These are phyloP conservation scores for Pollenia labialis DNA, from an alignment of 2,888 invertebrate species.

Conservation along the genomic window DNA sequence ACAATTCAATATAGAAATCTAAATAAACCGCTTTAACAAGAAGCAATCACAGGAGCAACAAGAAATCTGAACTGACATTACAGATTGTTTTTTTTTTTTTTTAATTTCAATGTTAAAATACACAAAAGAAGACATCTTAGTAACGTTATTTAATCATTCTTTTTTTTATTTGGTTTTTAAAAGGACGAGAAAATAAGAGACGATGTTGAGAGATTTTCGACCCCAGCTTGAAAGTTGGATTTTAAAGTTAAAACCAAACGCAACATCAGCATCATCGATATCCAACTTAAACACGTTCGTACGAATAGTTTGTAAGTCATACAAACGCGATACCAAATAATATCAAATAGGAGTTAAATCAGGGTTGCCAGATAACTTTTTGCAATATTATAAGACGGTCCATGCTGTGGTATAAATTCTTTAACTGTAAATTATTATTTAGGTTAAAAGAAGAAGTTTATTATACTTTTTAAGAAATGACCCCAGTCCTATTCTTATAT, in stretches of 20 bases:
- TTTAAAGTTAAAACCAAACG: constrained; percentile 5
- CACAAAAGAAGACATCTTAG: constrained; percentile 45
- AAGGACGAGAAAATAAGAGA: constrained; percentile 1
- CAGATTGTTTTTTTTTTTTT: constrained; percentile 27
- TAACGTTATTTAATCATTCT: constrained; percentile 29
- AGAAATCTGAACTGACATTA: constrained; percentile 38
- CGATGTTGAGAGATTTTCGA: constrained; percentile 38
- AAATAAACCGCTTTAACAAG: constrained; percentile 52
- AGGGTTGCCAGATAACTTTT: constrained; percentile 27
- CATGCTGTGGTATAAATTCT: too few relatives aligned
- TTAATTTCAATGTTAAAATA: constrained; percentile 22
- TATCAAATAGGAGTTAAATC: neutral
- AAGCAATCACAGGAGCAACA: constrained; percentile 24
- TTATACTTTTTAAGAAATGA: too few relatives aligned
- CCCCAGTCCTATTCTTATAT: too few relatives aligned
- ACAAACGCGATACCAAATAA: neutral
- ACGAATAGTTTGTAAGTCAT: neutral
- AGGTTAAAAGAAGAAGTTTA: too few relatives aligned
- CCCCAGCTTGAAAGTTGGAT: constrained; percentile 5
- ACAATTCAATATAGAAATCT: constrained; percentile 69
- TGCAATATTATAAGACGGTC: too few relatives aligned
- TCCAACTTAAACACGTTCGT: neutral
- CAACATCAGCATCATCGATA: neutral
- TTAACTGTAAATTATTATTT: too few relatives aligned
- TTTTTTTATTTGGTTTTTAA: constrained; percentile 6